Percentiles rank a stretch among this genome's conserved stretches.
Evolutionary conservation across 2,113 vertebrate species (phyloP).

Genomic region (Elephantulus edwardii): DNA sequence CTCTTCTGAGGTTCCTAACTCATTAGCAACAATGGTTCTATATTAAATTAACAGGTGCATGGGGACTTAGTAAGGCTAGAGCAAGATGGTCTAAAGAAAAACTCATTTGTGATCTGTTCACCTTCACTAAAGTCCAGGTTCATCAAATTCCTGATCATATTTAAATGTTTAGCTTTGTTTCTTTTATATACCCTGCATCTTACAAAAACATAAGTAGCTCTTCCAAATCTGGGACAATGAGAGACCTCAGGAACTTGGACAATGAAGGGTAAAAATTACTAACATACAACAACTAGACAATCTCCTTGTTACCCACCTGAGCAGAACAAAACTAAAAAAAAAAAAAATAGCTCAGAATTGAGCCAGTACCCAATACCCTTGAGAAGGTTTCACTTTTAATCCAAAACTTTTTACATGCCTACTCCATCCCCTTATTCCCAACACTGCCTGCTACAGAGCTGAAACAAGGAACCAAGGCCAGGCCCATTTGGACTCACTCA

Average conservation of each 20-base stretch:
- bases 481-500: slow-evolving; percentile 56
- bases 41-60: not conserved
- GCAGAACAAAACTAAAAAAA: slow-evolving; percentile 10
- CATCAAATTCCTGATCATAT: slow-evolving; percentile 33
- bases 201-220: slow-evolving; percentile 45
- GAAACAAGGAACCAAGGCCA: slow-evolving; percentile 52
- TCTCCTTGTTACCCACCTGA: slow-evolving; percentile 37
- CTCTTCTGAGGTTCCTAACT: slow-evolving; percentile 14
- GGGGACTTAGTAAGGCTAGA: not conserved
- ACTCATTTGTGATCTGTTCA: slow-evolving; percentile 19
- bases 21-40: not conserved
- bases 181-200: not conserved
- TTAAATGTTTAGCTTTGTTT: slow-evolving; percentile 27
- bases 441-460: slow-evolving; percentile 35
- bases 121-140: slow-evolving; percentile 5
- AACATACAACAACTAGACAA: slow-evolving; percentile 31
- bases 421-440: slow-evolving; percentile 2
- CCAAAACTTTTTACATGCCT: slow-evolving; percentile 23
- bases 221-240: slow-evolving; percentile 36
- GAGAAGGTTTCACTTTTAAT: slow-evolving; percentile 42
- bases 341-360: slow-evolving; percentile 38
- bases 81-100: slow-evolving; percentile 35
- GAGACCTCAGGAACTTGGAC: slow-evolving; percentile 29
- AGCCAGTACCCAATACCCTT: slow-evolving; percentile 33
- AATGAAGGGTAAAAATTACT: slow-evolving; percentile 19